These are phyloP conservation scores for Propithecus deckenii DNA, from an alignment of 2,797 vertebrate species.

Conservation along the genomic window DNA sequence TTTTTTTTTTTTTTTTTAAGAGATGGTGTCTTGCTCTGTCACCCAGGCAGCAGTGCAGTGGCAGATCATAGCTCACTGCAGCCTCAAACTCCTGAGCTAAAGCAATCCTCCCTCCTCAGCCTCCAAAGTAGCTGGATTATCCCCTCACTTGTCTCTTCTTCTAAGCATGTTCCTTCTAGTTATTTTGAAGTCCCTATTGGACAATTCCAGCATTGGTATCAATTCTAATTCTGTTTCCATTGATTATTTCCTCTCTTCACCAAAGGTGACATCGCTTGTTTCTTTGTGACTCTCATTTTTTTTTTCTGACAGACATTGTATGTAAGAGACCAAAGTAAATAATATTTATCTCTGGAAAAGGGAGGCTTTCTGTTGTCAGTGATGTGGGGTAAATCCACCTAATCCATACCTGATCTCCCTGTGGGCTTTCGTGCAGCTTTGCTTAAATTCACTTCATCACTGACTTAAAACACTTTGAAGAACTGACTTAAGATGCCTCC, in stretches of 20 bases:
- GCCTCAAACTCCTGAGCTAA: not conserved
- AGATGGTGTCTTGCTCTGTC: no score
- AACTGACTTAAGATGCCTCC: not conserved
- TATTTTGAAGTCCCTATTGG: not conserved
- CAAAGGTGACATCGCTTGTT: not conserved
- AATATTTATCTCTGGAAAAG: not conserved
- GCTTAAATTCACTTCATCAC: constrained; percentile 7
- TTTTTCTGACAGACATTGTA: not conserved
- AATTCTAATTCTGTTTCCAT: not conserved
- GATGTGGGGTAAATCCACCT: not conserved
- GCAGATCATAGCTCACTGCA: no score
- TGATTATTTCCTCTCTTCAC: not conserved
- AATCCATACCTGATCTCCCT: not conserved
- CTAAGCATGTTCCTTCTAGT: not conserved
- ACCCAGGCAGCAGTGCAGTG: no score
- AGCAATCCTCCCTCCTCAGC: not conserved
- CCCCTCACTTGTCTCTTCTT: not conserved
- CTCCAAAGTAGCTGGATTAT: not conserved
- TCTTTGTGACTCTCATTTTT: not conserved
- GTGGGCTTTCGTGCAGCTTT: not conserved
- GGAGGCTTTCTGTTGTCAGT: not conserved
- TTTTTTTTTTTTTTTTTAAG: no score
- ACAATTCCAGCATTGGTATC: not conserved
- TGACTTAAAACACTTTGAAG: not conserved
- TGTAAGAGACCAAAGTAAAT: not conserved